Conservation (phyloP, 2,797 vertebrate species). For the Champsocephalus esox region DNA sequence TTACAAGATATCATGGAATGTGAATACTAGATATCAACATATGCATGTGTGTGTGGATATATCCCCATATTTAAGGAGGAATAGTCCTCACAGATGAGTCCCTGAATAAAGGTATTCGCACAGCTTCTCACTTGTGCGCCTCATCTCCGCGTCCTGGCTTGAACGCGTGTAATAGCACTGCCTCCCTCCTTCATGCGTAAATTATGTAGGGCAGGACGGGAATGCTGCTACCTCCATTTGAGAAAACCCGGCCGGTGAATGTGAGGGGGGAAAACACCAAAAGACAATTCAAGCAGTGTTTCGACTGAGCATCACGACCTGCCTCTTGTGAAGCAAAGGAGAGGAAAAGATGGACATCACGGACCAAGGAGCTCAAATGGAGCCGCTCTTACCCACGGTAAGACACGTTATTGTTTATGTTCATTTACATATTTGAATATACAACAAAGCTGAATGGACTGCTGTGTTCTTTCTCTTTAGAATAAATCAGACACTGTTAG, state of each 20-base stretch:
- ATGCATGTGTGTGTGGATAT: not conserved
- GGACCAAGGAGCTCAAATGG: conserved; percentile 98
- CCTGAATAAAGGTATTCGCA: conserved; percentile 19
- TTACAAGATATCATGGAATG: not conserved
- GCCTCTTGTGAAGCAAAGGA: conserved; percentile 51
- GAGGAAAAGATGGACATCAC: conserved; percentile 92
- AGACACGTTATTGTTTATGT: not conserved
- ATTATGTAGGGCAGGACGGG: conserved; percentile 79
- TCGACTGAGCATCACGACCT: conserved; percentile 51
- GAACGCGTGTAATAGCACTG: conserved; percentile 62
- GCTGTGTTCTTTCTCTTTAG: conserved; percentile 9
- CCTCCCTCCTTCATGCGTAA: conserved; percentile 78
- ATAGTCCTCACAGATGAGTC: not conserved
- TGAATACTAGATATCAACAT: not conserved
- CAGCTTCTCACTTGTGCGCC: conserved; percentile 54
- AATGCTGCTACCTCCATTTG: conserved; percentile 70
- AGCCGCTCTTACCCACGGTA: conserved; percentile 96
- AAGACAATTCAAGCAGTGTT: conserved; percentile 26
- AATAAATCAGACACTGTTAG: not conserved
- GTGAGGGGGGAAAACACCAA: not conserved
- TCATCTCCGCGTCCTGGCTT: conserved; percentile 43
- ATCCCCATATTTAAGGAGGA: not conserved
- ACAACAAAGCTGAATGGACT: not conserved
- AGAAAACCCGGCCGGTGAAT: conserved; percentile 60
- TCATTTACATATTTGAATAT: not conserved